Base-by-base conservation (phyloP, 2,888 invertebrate genomes). In the Agonopterix subpropinquella region DNA sequence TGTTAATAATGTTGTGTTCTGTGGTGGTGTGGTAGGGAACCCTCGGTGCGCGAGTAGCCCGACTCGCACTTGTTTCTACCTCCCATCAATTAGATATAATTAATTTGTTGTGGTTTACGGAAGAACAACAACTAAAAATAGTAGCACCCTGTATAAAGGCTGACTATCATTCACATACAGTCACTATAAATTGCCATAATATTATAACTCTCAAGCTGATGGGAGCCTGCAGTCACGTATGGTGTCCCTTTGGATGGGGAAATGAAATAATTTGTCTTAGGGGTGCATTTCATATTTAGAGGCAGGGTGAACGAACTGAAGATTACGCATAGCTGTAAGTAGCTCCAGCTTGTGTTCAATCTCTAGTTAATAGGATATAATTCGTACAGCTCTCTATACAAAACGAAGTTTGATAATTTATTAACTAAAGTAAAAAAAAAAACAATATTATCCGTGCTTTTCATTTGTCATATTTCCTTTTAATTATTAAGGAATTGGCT, bases 221-320 rank as follows among this genome's bases (percentile, higher is more conserved):
- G 53, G 52, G 55, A 54, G 54, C 51, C 49, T 52, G 52, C 28
- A 49, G 49, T 45, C 45, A 45, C 42, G 49, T 49, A 49, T 72
- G 70, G 57, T 68, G 74, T 80, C 81, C 82, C 77, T 77, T 75
- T 70, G 76, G 74, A 64, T 65, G 73, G 78, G 87, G 86, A 88
- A 87, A 87, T 88, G 87, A 88, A 88, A 87, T 85, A 84, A 88
- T 88, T 87, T 87, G 86, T 87, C 88, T 83, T 74, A 67, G 78
- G 87, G 87, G 88, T 86, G 87, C 83, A 86, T 86, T 84, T 84
- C 83, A 83, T 86, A 87, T 85, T 80, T 78, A 68, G 70, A 70
- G 61, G 60, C 57, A 60, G 74, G 86, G 78, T 83, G 80, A 85
- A 81, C 61, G 82, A 80, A 74, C 81, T 66, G 48, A 51, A 39